These are phyloP conservation scores for Melanotus villosus DNA, from an alignment of 2,888 invertebrate species.

Conservation along the genomic window DNA sequence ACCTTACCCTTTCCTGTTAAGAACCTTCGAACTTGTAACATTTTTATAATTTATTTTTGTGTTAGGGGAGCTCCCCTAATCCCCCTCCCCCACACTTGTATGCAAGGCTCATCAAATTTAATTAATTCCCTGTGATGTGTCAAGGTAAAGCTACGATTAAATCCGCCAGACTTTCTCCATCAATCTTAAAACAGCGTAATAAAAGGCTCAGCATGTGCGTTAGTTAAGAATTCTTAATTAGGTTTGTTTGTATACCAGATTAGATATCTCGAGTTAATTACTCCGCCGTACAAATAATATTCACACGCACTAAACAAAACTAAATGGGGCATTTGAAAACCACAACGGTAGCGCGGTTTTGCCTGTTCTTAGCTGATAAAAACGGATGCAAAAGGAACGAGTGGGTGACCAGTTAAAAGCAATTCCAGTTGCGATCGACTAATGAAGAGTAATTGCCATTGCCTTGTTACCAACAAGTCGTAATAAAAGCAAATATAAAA, in stretches of 20 bases:
- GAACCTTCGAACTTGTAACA: no score
- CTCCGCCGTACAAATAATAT: neutral
- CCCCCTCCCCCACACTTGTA: no score
- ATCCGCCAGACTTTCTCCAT: constrained; percentile 4
- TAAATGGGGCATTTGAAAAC: no score
- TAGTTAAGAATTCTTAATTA: constrained; percentile 14
- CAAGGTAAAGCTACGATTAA: neutral
- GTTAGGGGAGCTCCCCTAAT: no score
- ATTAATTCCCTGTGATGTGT: neutral
- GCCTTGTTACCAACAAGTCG: neutral
- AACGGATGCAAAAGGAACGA: constrained; percentile 15
- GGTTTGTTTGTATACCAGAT: constrained; percentile 1
- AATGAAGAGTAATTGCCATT: constrained; percentile 33
- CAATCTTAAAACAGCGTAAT: neutral
- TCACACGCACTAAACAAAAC: constrained; percentile 5
- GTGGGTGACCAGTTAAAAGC: constrained; percentile 26
- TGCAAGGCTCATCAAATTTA: neutral
- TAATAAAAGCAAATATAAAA: constrained; percentile 6
- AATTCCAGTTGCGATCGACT: constrained; percentile 29
- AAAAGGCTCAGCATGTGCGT: neutral
- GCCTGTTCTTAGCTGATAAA: constrained; percentile 31
- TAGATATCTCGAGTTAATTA: constrained; percentile 18
- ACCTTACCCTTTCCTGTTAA: no score
- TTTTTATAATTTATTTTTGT: no score
- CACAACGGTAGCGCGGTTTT: constrained; percentile 28